Evolutionary conservation across 2,797 vertebrate genomes (phyloP).

Genomic region (Sebastolobus altivelis): DNA sequence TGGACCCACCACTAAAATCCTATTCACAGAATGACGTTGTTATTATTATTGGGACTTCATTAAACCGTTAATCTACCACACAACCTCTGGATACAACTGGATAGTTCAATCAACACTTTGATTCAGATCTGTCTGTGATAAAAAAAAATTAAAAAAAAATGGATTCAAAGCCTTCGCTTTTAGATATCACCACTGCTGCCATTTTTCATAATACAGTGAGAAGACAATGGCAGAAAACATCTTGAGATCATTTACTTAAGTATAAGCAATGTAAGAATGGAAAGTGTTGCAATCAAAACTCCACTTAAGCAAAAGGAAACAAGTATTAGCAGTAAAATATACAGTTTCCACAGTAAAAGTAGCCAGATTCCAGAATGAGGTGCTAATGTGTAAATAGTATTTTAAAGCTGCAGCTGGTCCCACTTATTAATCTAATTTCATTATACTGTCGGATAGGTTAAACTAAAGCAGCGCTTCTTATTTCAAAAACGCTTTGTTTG

Average conservation of each 20-base stretch:
- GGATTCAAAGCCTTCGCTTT: background rate
- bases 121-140: background rate
- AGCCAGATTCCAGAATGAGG: background rate
- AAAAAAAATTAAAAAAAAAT: background rate
- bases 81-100: background rate
- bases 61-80: background rate
- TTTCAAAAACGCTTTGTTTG: background rate
- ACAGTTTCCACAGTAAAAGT: background rate
- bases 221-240: background rate
- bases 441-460: background rate
- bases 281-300: background rate
- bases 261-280: background rate
- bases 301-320: background rate
- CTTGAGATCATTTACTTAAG: background rate
- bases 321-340: background rate
- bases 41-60: conserved; percentile 11
- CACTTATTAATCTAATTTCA: background rate
- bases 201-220: background rate
- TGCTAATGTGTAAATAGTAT: background rate
- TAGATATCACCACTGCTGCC: background rate
- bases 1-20: conserved; percentile 8
- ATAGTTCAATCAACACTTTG: background rate
- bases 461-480: background rate
- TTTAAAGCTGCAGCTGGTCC: background rate
- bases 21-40: conserved; percentile 1